Percentiles rank a stretch among this genome's conserved stretches.
Evolutionary conservation across 2,113 vertebrate species (phyloP).

Genomic region (Crocuta crocuta): DNA sequence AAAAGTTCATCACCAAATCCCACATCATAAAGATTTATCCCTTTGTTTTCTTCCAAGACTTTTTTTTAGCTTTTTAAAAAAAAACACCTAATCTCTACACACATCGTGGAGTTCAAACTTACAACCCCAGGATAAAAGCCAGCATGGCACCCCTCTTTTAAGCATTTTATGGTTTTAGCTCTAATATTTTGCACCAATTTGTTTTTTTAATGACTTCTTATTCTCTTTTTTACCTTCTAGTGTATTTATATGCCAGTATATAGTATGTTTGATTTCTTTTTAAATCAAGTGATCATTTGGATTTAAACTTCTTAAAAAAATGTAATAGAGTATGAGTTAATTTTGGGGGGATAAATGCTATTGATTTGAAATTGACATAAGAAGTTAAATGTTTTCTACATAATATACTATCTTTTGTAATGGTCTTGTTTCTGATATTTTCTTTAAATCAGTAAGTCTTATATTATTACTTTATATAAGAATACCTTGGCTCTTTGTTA

Average conservation of each 20-base stretch:
- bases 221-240: not conserved
- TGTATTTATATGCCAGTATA: not conserved
- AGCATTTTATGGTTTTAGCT: not conserved
- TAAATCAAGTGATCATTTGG: not conserved
- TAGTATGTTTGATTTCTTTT: conserved; percentile 34
- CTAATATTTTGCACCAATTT: not conserved
- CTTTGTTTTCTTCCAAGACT: not conserved
- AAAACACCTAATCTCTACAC: too few relatives aligned
- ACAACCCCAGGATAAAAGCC: too few relatives aligned
- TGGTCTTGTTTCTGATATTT: not conserved
- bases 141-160: too few relatives aligned
- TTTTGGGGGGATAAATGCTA: not conserved
- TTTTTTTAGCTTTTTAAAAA: too few relatives aligned
- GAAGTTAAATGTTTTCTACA: not conserved
- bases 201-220: not conserved
- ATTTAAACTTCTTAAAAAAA: not conserved
- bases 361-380: conserved; percentile 16
- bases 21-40: not conserved
- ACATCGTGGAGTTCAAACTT: too few relatives aligned
- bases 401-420: conserved; percentile 15
- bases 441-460: conserved; percentile 14
- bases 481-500: not conserved
- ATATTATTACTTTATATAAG: not conserved
- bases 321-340: not conserved
- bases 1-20: conserved; percentile 1